Conservation (phyloP, 1,140 invertebrate species). For the Euura saliciscinereae region DNA sequence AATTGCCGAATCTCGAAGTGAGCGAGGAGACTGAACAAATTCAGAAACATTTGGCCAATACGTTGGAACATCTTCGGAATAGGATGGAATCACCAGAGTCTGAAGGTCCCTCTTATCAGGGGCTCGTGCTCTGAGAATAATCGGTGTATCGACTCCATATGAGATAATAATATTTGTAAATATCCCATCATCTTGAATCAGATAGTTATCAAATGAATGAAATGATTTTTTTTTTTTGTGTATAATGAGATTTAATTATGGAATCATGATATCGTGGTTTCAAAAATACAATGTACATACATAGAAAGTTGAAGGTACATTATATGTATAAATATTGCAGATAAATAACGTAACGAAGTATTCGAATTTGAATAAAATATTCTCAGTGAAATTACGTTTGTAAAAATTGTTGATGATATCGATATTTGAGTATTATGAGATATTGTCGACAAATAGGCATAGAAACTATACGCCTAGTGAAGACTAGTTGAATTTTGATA, state of each 20-base stretch:
- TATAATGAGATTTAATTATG: neutral
- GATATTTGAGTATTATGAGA: no score
- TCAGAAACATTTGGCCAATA: conserved; percentile 91
- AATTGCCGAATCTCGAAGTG: conserved; percentile 89
- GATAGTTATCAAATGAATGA: neutral
- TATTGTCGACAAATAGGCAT: no score
- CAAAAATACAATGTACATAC: no score
- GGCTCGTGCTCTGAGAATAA: conserved; percentile 57
- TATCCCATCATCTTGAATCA: neutral
- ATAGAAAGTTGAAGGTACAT: no score
- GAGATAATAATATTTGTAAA: neutral
- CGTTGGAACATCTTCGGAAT: conserved; percentile 77
- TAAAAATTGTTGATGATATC: no score
- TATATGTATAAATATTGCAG: no score
- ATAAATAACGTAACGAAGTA: no score
- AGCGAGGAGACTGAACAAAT: conserved; percentile 97
- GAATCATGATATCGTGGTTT: no score
- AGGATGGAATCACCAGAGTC: conserved; percentile 70
- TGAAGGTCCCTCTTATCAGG: conserved; percentile 69
- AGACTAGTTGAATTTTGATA: no score
- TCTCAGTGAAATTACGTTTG: no score
- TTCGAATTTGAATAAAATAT: no score
- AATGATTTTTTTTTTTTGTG: neutral
- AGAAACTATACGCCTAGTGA: no score
- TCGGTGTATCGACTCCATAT: neutral